Evolutionary conservation across 2,113 vertebrate species (phyloP).

Genomic region (Stegastes partitus): DNA sequence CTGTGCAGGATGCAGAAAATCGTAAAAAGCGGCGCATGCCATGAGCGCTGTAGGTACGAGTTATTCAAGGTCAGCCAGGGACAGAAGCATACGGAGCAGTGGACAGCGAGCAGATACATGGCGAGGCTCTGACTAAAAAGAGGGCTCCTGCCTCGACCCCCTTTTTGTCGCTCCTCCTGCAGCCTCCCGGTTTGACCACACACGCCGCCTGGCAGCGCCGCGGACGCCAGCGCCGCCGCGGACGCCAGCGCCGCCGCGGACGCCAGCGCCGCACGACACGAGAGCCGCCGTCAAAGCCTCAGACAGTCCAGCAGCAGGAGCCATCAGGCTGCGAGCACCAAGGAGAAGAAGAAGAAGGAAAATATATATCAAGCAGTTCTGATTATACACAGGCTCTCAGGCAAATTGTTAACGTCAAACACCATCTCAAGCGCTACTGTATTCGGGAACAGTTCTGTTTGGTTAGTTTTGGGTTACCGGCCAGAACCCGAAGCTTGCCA

Average conservation of each 20-base stretch:
- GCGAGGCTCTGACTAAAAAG: conserved; percentile 35
- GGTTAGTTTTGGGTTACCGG: conserved; percentile 63
- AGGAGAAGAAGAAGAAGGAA: neutral
- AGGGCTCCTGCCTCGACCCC: conserved; percentile 41
- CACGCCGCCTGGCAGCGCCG: conserved; percentile 78
- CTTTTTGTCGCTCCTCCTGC: conserved; percentile 10
- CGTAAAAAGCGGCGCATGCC: conserved; percentile 42
- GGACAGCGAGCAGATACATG: conserved; percentile 23
- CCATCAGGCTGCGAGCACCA: conserved; percentile 53
- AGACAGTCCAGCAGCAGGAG: conserved; percentile 72
- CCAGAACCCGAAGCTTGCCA: conserved; percentile 16
- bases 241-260: conserved; percentile 23
- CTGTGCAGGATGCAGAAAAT: conserved; percentile 35
- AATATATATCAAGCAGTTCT: conserved; percentile 24
- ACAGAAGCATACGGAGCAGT: conserved; percentile 1
- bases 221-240: too few relatives aligned
- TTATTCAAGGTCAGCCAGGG: conserved; percentile 60
- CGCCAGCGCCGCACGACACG: conserved; percentile 71
- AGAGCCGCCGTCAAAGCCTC: conserved; percentile 62
- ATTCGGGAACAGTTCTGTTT: conserved; percentile 54
- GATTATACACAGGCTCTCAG: conserved; percentile 46
- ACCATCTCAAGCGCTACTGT: conserved; percentile 65
- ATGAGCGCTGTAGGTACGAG: conserved; percentile 37
- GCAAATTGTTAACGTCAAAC: conserved; percentile 69
- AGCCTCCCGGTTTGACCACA: conserved; percentile 72